Evolutionary conservation across 1,140 invertebrate species (phyloP), one percentile per base, ranked within the genome.

Genomic region (Apis cerana): DNA sequence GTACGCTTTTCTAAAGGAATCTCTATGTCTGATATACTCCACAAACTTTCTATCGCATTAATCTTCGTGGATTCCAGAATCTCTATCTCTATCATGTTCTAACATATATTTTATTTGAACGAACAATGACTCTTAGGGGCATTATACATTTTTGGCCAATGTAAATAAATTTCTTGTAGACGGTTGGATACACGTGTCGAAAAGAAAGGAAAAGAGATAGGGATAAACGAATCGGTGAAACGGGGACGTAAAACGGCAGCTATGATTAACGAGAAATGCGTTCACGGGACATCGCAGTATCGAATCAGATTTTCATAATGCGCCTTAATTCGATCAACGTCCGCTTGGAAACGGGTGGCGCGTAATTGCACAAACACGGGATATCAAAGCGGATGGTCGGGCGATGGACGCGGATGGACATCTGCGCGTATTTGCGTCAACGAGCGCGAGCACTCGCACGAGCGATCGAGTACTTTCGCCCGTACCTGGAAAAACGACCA

Each of bases 301-400:
- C 85, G 84, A 81, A 87, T 89, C 83, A 75, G 82, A 90, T 91
- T 89, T 88, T 90, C 83, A 91, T 91, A 90, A 91, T 89, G 88
- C 84, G 87, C 85, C 88, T 89, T 89, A 90, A 91, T 90, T 90
- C 82, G 88, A 89, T 90, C 80, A 89, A 75, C 77, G 80, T 82
- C 61, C 85, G 80, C 83, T 82, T 83, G 80, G 84, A 89, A 90
- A 89, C 84, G 85, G 85, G 82, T 87, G 82, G 85, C 80, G 75
- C 85, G 85, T 89, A 91, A 91, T 90, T 90, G 85, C 84, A 89
- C 89, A 91, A 90, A 91, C 87, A 90, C 83, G 79, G 75, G 83
- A 89, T 88, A 91, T 91, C 89, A 91, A 90, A 90, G 89, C 33
- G 33, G 33, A 33, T 33, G 33, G 33, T 4, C 33, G 33, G 33